Base-by-base conservation (phyloP, 2,888 invertebrate species). In the Axea sp. region DNA sequence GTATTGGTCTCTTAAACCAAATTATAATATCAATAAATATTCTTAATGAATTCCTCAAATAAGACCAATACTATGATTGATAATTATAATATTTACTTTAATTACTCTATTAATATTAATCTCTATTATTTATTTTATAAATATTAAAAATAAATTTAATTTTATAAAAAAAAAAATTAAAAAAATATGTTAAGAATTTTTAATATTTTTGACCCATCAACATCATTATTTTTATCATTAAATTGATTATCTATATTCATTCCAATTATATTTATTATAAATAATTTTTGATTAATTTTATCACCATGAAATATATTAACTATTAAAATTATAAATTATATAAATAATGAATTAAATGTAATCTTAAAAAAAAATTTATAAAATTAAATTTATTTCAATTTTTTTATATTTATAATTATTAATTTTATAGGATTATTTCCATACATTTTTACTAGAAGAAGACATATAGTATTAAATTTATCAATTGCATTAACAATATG, bases 1-100 rank as follows among this genome's bases (percentile, higher is more conserved):
- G 92, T 90, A 89, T 64, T 91, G 91, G 90, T 91, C 91, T 92
- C 91, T 92, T 92, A 92, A 92, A 91, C 89, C 91, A 91, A 81
- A 83, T n/a, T 2, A 45, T 85, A 78, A 92, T 91, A 81, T 85
- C 82, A 24, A 28, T 53, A 39, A 17, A 39, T 76, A 89, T 89
- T 86, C 7, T 77, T 91, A 81, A 77, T 91, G 85, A 87, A 87
- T 64, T 2, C 71, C 71, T 0, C 71, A 71, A 71, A 71, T 71
- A 71, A 49, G 33, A 2, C 71, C 71, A 6, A 5, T 43, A 26
- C 1, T 19, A 19, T 68, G 59, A 68, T 7, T 39, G 19, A 7
- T 30, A 26, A 12, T 49, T 8, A 11, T 11, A n/a, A 26, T 4
- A 12, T 22, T 22, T 1, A 9, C 14, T 3, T 3, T 37, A 0